Percentiles rank a stretch among this genome's conserved stretches.
These are phyloP conservation scores for Bufo bufo DNA, from an alignment of 2,113 vertebrate species.

Conservation along the genomic window DNA sequence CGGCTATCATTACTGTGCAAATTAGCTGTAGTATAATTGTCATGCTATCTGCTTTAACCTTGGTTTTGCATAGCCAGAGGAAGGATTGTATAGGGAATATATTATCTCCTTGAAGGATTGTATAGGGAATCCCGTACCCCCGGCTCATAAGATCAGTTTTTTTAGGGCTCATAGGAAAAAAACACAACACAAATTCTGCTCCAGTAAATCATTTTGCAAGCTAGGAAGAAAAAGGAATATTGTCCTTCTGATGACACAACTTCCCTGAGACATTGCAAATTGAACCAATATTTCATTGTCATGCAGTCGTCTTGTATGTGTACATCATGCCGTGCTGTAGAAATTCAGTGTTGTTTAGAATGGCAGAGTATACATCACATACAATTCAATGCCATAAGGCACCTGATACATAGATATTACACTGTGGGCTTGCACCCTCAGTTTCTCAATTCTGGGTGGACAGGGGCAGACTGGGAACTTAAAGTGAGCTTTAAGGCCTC, in stretches of 20 bases:
- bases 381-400: not conserved
- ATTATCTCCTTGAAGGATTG: not conserved
- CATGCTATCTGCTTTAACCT: not conserved
- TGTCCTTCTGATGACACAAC: not conserved
- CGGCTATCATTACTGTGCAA: not conserved
- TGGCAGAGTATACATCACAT: not conserved
- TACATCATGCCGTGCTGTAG: not conserved
- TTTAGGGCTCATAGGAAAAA: not conserved
- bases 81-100: not conserved
- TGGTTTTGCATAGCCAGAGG: constrained; percentile 4
- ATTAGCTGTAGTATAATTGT: not conserved
- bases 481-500: too few relatives aligned
- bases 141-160: too few relatives aligned
- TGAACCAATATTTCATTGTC: constrained; percentile 13
- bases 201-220: not conserved
- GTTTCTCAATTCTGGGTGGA: too few relatives aligned
- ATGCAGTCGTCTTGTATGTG: not conserved
- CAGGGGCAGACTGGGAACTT: too few relatives aligned
- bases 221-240: not conserved
- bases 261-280: not conserved
- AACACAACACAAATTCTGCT: not conserved
- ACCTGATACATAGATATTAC: too few relatives aligned
- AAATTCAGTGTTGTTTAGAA: not conserved
- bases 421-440: too few relatives aligned
- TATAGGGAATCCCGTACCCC: not conserved